Evolutionary conservation across 2,797 vertebrate genomes (phyloP), one percentile per base, ranked within the genome.

Genomic region (Poecilia wingei): DNA sequence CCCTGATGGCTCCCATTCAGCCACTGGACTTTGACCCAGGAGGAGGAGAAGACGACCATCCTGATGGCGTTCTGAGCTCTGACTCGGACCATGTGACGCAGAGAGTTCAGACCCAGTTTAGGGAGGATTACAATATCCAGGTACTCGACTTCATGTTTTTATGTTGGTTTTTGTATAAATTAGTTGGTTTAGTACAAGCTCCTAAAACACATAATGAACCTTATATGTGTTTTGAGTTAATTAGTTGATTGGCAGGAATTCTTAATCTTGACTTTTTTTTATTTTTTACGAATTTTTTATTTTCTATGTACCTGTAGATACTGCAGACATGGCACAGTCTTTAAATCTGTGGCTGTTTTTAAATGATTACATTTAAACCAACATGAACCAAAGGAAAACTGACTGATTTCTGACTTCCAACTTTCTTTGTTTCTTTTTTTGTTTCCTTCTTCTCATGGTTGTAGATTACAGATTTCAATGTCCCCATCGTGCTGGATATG

Each of bases 401-500:
- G 61, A 33, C 57, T 3, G 9, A 22, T 71, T 71, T 45, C 68
- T 70, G 41, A 45, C 20, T 6, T 33, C 7, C 3, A 33, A 0
- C 39, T 22, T 20, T 46, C 2, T 46, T 64, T 53, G 1, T 22
- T 22, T 12, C 14, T 25, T 46, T n/a, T 0, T 72, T 31, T 64
- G 9, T 53, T 81, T 3, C 0, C 47, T 82, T 3, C 1, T 47
- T 7, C 3, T 57, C 72, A 16, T 70, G 3, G 14, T 71, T 78
- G 14, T 84, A 95, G 95, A 76, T 92, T 33, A 43, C 73, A 2
- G 80, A 94, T 36, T 95, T 90, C 46, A 91, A 88, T 78, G 95
- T 87, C 2, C 92, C 95, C 9, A 79, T 96, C 14, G 89, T 96
- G 0, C 57, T 96, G 87, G 96, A 96, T 77, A 94, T 94, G 0